Base-by-base conservation (phyloP, 2,888 invertebrate species). In the Cataglyphis albicans region DNA sequence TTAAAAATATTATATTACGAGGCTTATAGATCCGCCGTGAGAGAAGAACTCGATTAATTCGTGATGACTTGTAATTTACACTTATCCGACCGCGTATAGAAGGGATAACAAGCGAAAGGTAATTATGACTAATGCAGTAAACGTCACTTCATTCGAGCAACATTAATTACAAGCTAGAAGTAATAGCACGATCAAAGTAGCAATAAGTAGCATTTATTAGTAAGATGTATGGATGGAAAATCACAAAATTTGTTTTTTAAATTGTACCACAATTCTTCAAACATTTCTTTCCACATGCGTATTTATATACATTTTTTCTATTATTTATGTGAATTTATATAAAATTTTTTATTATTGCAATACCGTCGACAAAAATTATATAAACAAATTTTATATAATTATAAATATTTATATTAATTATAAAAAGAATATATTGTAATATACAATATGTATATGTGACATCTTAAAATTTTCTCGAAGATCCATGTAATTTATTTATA, bases 41-140 rank as follows among this genome's bases (percentile, higher is more conserved):
- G n/a, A 55, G n/a, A 55, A 55, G 44, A 44, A 25, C 25, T 38
- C 18, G 25, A 67, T 25, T 52, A 52, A 52, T 52, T 52, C 2
- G 21, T n/a, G 52, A 74, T 29, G 15, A 67, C n/a, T 55, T 29
- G 52, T 52, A 67, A 76, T 38, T 76, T 44, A 52, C 35, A 25
- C 35, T 9, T 65, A 52, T 65, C 35, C 18, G n/a, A 35, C 35
- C 25, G 35, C 21, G 44, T 15, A 9, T 25, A 25, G 15, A 65
- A 25, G 25, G 7, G 25, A 76, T 76, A 55, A 68, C 29, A n/a
- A 41, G 38, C 52, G 18, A 67, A 21, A 12, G 38, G 1, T 38
- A 38, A n/a, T 38, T n/a, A 38, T 41, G 15, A 21, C n/a, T 41
- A 21, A 64, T 15, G 38, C 10, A 15, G 18, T 67, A 18, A 48